phyloP scores from a whole-genome alignment of 2,113 vertebrate genomes.

The Choloepus hoffmanni region DNA sequence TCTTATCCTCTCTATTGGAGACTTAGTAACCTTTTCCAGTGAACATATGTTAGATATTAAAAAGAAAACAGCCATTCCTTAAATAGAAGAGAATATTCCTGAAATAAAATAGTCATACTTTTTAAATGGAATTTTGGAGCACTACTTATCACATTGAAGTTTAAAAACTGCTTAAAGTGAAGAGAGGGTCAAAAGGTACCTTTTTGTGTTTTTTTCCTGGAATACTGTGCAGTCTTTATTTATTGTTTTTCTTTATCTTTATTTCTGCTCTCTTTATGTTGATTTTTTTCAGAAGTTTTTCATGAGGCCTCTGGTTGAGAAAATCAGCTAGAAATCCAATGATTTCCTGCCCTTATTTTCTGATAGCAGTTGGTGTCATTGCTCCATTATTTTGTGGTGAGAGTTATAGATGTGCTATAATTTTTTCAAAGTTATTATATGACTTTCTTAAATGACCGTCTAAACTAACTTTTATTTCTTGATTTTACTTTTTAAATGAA shows the following conservation, averaged over 20 bases:
- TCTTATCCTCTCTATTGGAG: background rate
- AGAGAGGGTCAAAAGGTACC: background rate
- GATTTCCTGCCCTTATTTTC: background rate
- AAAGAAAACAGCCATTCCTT: background rate
- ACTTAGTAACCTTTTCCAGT: background rate
- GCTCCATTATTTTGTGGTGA: background rate
- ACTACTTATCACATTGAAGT: background rate
- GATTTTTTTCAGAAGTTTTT: background rate
- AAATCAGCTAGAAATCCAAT: constrained; percentile 2
- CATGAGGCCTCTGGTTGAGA: background rate
- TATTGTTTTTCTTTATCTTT: background rate
- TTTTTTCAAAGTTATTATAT: background rate
- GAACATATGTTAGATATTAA: background rate
- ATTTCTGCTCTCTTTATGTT: constrained; percentile 3
- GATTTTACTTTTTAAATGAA: constrained; percentile 6
- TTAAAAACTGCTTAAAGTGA: constrained; percentile 42
- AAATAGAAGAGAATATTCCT: constrained; percentile 28
- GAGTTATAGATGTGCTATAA: background rate
- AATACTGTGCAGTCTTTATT: background rate
- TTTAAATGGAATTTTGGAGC: background rate
- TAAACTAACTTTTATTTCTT: constrained; percentile 5
- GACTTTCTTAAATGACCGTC: constrained; percentile 19
- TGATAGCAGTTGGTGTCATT: background rate
- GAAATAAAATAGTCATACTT: background rate
- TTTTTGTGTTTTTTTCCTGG: background rate